Evolutionary conservation across 2,113 vertebrate genomes (phyloP).

Genomic region (Larimichthys crocea): DNA sequence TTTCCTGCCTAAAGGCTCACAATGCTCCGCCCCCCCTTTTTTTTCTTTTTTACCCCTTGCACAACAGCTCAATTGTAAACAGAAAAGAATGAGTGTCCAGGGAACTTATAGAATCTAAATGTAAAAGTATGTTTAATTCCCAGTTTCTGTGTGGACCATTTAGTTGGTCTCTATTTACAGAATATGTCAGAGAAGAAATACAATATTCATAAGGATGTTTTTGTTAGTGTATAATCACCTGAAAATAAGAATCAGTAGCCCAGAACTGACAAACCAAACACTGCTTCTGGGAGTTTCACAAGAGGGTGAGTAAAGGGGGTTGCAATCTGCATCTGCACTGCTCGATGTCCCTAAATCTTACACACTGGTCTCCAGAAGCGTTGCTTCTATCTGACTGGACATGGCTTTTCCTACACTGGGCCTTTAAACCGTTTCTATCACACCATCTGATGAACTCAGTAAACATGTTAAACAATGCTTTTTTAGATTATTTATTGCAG

Average conservation of each 20-base stretch:
- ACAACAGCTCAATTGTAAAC: conserved; percentile 19
- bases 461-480: background rate
- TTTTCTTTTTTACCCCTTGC: background rate
- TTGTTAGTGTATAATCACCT: no score
- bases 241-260: no score
- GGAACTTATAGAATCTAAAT: no score
- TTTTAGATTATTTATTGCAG: background rate
- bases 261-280: no score
- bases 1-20: background rate
- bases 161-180: no score
- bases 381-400: background rate
- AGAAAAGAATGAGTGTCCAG: background rate
- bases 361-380: background rate
- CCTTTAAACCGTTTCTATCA: background rate
- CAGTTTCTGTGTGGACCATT: no score
- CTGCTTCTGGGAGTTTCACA: no score
- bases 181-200: background rate
- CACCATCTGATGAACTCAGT: background rate
- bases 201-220: no score
- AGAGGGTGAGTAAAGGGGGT: no score
- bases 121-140: background rate
- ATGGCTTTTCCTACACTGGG: background rate
- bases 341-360: no score
- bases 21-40: conserved; percentile 41
- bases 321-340: no score